Base-by-base conservation (phyloP, 2,113 vertebrate genomes). In the Piaya cayana region DNA sequence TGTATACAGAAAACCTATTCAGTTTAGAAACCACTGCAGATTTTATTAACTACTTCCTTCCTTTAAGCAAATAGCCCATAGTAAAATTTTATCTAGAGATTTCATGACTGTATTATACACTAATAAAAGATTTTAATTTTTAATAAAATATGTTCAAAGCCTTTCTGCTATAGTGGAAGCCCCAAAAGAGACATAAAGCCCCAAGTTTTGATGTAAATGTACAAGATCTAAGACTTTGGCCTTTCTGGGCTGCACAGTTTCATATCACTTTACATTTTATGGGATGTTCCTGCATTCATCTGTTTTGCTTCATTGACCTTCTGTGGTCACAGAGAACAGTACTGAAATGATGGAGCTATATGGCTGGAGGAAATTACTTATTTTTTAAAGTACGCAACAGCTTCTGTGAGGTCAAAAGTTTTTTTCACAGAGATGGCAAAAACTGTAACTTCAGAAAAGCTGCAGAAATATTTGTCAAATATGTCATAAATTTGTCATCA, bases 1-100 rank as follows among this genome's bases (percentile, higher is more conserved):
- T 98, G 97, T 98, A 97, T 96, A 83, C 95, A 95, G 84, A 75
- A 71, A 85, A 62, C 25, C 11, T 47, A 27, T 1, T 34, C 74
- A 43, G 34, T 86, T 67, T 60, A 30, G 22, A 63, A 52, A 42
- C 4, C 23, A 23, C 21, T 72, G 43, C 11, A 53, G 7, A 16
- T 53, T 82, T 45, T 53, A 23, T 65, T 86, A 2, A 68, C 65
- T 71, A 25, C 56, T 84, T 95, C 45, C 52, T 86, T 94, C 39
- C 53, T 74, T 63, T 62, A 23, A 52, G 27, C 36, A 92, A 92
- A 45, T 56, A 65, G 42, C 27, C n/a, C 19, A 20, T 52, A 59
- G 4, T 15, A 45, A 34, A 32, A 60, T 65, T 47, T 36, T 42
- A 50, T 50, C 37, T 81, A 82, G 32, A 53, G 11, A 32, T 83